Evolutionary conservation across 1,140 invertebrate genomes (phyloP).

Genomic region (Drosophila simulans): DNA sequence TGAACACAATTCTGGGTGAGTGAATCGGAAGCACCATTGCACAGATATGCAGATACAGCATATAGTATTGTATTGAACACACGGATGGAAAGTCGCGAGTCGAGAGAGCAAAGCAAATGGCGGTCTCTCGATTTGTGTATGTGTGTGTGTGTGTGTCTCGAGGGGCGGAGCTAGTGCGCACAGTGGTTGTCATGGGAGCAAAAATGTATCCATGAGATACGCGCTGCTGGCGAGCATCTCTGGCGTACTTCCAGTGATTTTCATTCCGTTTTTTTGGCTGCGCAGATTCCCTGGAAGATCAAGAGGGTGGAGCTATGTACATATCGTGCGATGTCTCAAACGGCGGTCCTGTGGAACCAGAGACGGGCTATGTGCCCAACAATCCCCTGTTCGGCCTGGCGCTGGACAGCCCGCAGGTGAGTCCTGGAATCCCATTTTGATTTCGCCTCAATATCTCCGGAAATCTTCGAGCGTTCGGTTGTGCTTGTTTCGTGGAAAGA

Average conservation of each 20-base stretch:
- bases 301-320: slow-evolving; percentile 85
- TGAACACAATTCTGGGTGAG: slow-evolving; percentile 84
- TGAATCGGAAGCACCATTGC: slow-evolving; percentile 13
- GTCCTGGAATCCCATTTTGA: slow-evolving; percentile 14
- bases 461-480: slow-evolving; percentile 13
- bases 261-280: slow-evolving; percentile 24
- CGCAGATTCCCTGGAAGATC: slow-evolving; percentile 85
- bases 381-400: slow-evolving; percentile 84
- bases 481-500: not conserved
- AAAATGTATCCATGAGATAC: slow-evolving; percentile 43
- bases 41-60: slow-evolving; percentile 9
- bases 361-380: slow-evolving; percentile 84
- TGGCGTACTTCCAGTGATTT: slow-evolving; percentile 15
- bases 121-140: slow-evolving; percentile 25
- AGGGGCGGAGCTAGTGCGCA: slow-evolving; percentile 74
- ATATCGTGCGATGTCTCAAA: slow-evolving; percentile 85
- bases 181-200: slow-evolving; percentile 53
- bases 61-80: not conserved
- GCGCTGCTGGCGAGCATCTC: slow-evolving; percentile 31
- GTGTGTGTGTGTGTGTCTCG: slow-evolving; percentile 20
- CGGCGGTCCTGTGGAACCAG: slow-evolving; percentile 84
- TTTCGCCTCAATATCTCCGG: slow-evolving; percentile 30
- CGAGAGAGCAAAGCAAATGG: slow-evolving; percentile 68
- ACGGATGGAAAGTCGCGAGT: slow-evolving; percentile 22
- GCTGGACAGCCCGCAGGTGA: slow-evolving; percentile 84